Evolutionary conservation across 2,113 vertebrate genomes (phyloP), one percentile per base, ranked within the genome.

Genomic region (Eptesicus fuscus): DNA sequence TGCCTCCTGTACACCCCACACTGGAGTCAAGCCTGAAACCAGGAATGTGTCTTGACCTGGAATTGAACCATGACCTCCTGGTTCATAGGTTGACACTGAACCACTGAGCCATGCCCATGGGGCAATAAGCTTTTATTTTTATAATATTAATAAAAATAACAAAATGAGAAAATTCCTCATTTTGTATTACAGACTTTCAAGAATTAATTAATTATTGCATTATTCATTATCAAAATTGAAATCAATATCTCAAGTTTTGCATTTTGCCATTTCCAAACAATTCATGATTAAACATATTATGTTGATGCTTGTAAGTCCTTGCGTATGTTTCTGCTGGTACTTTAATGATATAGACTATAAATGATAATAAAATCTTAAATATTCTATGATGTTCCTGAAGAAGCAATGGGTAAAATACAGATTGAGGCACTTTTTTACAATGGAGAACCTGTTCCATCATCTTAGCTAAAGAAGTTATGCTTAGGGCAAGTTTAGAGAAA

Each of bases 401-500:
- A 96, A 97, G 97, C 77, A 96, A 80, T 11, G 37, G 74, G 22
- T 76, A 96, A 49, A 25, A 59, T 84, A 82, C 73, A 93, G 0
- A 61, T 94, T 96, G 90, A 95, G 63, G 22, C 69, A 95, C 92
- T 22, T 37, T 96, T 69, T 93, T 96, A 96, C 20, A 28, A 49
- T 92, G 71, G 30, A 73, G 67, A 95, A 83, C 94, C 12, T 88
- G 23, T 86, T 95, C 11, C 77, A 42, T 63, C 71, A 94, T 92
- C 22, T 88, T 70, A 59, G 61, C 92, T 92, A 97, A 95, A 88
- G 49, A 95, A 84, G 32, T 84, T 49, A 80, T 95, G n/a, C 40
- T 95, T 94, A 94, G 53, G 91, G 69, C 9, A 97, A 71, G 78
- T 93, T 86, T 92, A 96, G 79, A 88, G 83, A 95, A 78, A 97